A percentile compares a stretch with the other conserved stretches of the same genome.
These are phyloP conservation scores for Tetrao urogallus DNA, from an alignment of 2,113 vertebrate genomes.

Conservation along the genomic window DNA sequence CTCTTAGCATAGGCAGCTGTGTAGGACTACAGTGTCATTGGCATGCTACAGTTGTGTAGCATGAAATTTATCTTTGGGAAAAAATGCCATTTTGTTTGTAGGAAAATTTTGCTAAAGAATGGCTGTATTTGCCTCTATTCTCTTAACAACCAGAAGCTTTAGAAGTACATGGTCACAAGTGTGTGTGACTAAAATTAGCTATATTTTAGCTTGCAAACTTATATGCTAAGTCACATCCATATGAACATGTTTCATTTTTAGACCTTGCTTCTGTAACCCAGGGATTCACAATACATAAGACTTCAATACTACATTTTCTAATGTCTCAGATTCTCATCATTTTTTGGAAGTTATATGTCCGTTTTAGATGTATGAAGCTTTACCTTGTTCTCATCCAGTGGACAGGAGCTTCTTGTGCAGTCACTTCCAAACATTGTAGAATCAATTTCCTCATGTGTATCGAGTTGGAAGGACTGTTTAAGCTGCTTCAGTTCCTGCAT, in stretches of 20 bases:
- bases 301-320: neutral
- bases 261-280: neutral
- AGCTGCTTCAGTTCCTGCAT: neutral
- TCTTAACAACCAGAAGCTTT: neutral
- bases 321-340: neutral
- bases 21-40: neutral
- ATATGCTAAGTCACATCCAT: neutral
- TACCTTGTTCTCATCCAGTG: neutral
- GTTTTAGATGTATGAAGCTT: neutral
- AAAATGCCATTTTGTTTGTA: neutral
- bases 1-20: neutral
- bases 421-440: neutral
- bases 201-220: neutral
- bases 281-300: neutral
- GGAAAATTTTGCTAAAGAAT: neutral
- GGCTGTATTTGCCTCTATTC: neutral
- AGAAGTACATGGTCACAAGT: neutral
- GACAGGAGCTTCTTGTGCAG: neutral
- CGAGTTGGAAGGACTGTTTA: neutral
- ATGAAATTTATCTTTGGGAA: neutral
- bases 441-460: neutral
- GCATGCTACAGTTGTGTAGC: neutral
- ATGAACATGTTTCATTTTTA: neutral
- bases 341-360: neutral
- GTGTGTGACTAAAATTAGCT: neutral